A percentile compares a stretch with the other conserved stretches of the same genome.
Conservation (phyloP, 2,797 vertebrate genomes). For the Syndactyla subalaris region DNA sequence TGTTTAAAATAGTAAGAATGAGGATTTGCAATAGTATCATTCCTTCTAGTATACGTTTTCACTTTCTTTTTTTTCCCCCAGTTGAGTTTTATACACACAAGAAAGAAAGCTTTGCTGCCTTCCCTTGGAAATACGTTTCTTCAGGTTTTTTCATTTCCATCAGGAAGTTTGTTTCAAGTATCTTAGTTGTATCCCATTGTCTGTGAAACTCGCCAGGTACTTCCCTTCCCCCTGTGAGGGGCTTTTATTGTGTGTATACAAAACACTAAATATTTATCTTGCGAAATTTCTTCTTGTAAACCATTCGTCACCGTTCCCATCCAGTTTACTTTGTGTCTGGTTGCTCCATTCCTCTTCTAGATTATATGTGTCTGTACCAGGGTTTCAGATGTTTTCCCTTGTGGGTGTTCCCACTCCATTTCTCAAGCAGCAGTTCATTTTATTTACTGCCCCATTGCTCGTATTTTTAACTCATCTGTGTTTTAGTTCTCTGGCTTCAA, state of each 20-base stretch:
- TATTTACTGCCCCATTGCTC: not conserved
- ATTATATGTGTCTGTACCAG: not conserved
- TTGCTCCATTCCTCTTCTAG: not conserved
- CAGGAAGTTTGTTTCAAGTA: not conserved
- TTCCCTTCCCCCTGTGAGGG: not conserved
- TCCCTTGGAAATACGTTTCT: not conserved
- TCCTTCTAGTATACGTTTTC: not conserved
- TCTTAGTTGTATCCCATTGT: not conserved
- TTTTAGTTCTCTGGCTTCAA: not conserved
- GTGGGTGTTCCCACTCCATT: not conserved
- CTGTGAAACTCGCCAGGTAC: not conserved
- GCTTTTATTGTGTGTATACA: not conserved
- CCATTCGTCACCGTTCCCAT: not conserved
- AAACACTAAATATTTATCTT: not conserved
- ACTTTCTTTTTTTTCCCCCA: not conserved
- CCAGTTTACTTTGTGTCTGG: not conserved
- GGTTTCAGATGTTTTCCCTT: not conserved
- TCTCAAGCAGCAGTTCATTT: not conserved
- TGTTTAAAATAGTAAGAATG: not conserved
- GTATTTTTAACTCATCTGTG: not conserved
- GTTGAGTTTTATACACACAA: not conserved
- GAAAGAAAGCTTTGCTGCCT: not conserved
- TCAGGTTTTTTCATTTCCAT: not conserved
- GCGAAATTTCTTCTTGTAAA: not conserved
- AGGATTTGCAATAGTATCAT: not conserved